Percentiles rank a stretch among this genome's conserved stretches.
Evolutionary conservation across 2,113 vertebrate genomes (phyloP).

Genomic region (Myxocyprinus asiaticus): DNA sequence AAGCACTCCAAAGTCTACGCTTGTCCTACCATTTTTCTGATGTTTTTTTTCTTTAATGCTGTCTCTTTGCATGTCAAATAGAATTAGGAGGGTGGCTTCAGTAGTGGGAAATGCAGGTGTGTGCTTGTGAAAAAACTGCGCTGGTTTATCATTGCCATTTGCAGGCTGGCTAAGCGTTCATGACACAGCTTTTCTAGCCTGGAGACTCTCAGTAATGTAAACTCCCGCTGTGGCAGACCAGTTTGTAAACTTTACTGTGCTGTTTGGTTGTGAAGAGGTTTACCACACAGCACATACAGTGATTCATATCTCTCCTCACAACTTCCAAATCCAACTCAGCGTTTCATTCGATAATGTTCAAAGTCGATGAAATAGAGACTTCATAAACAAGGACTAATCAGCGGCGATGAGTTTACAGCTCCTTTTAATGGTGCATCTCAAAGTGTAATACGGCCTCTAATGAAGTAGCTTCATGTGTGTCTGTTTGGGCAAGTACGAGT

Average conservation of each 20-base stretch:
- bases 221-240: conserved; percentile 21
- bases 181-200: conserved; percentile 28
- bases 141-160: background rate
- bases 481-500: conserved; percentile 5
- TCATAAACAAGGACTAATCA: conserved; percentile 41
- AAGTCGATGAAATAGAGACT: background rate
- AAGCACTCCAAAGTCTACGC: conserved; percentile 47
- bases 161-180: background rate
- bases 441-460: background rate
- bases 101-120: conserved; percentile 23
- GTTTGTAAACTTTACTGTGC: conserved; percentile 32
- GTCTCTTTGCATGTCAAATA: background rate
- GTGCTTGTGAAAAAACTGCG: background rate
- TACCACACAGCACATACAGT: conserved; percentile 2
- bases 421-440: conserved; percentile 11
- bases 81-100: background rate
- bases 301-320: conserved; percentile 45
- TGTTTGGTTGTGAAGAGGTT: conserved; percentile 13
- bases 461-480: background rate
- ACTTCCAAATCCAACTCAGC: background rate
- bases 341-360: background rate
- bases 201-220: conserved; percentile 15
- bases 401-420: conserved; percentile 14
- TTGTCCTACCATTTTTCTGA: too few relatives aligned
- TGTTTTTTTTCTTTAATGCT: too few relatives aligned